A percentile compares a stretch with the other conserved stretches of the same genome.
phyloP scores from a whole-genome alignment of 2,888 invertebrate species.

The Cyclophora punctaria region DNA sequence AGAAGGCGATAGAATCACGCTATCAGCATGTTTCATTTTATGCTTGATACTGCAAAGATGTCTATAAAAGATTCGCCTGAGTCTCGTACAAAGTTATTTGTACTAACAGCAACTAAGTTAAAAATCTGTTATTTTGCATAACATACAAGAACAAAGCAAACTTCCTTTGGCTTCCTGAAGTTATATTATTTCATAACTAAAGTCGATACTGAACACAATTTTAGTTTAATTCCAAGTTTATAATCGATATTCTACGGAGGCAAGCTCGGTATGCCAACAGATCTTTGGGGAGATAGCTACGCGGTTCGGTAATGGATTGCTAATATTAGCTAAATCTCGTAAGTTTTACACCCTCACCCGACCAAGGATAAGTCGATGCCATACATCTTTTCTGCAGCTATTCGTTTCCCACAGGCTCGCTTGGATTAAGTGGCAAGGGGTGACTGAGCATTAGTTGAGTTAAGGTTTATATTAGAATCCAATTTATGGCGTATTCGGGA shows the following conservation, averaged over 20 bases:
- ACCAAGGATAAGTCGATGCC: constrained; percentile 48
- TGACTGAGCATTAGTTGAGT: constrained; percentile 35
- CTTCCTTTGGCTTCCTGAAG: too few species aligned
- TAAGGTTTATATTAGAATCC: constrained; percentile 26
- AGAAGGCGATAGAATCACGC: too few species aligned
- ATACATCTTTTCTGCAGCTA: constrained; percentile 64
- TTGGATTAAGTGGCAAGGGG: constrained; percentile 28
- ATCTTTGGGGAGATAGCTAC: constrained; percentile 23
- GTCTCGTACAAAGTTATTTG: too few species aligned
- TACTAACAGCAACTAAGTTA: too few species aligned
- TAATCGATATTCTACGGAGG: constrained; percentile 26
- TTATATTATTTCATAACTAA: too few species aligned
- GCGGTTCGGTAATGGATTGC: constrained; percentile 63
- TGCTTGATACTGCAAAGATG: too few species aligned
- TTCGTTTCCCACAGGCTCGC: constrained; percentile 34
- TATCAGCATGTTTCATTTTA: too few species aligned
- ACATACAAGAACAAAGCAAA: too few species aligned
- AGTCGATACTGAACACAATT: not conserved
- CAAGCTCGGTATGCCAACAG: constrained; percentile 13
- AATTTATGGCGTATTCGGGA: constrained; percentile 5
- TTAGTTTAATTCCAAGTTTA: constrained; percentile 5
- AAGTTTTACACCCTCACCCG: constrained; percentile 46
- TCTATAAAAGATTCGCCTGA: too few species aligned
- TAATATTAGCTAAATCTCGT: constrained; percentile 70
- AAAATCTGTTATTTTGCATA: too few species aligned